Base-by-base conservation (phyloP, 2,797 vertebrate genomes). In the Serranus cabrilla region DNA sequence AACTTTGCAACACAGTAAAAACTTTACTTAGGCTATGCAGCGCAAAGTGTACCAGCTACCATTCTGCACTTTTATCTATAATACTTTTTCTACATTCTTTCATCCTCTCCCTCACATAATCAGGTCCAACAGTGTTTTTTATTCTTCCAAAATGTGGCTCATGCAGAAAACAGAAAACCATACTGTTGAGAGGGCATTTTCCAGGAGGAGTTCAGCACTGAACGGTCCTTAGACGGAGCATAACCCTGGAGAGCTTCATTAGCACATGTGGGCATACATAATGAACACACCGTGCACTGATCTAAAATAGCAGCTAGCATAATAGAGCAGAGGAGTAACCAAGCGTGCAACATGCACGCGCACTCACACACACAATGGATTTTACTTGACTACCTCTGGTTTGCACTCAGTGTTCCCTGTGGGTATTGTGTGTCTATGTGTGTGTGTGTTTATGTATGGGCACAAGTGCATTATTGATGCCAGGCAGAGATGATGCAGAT, bases 401-500 rank as follows among this genome's bases (percentile, higher is more conserved):
- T 82, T 74, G 81, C 62, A 85, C 77, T 80, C 68, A 8, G 66
- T 79, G 83, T 89, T 85, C 77, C 79, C 84, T 69, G 75, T 74
- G 76, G 71, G 62, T 69, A 58, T 20, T 59, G 58, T 71, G 71
- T 56, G 78, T 76, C 55, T 71, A 58, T 61, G 64, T 73, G 46
- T 73, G 76, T 31, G 70, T 71, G 23, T 66, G 21, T 74, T 74
- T 74, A 57, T 85, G 79, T 63, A 42, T 54, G 71, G 62, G 17
- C 42, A 39, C 47, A 76, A 80, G 82, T 92, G 77, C 86, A 90
- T 91, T 94, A 94, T 93, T 92, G 90, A 94, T 91, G 89, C 20
- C 52, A 82, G 82, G 84, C 86, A 82, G 69, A 58, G 71, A 82
- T 78, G 74, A 85, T 90, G 87, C 81, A 88, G 83, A 94, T 93